These are phyloP conservation scores for Caiman crocodilus DNA, from an alignment of 2,797 vertebrate genomes.

Conservation along the genomic window DNA sequence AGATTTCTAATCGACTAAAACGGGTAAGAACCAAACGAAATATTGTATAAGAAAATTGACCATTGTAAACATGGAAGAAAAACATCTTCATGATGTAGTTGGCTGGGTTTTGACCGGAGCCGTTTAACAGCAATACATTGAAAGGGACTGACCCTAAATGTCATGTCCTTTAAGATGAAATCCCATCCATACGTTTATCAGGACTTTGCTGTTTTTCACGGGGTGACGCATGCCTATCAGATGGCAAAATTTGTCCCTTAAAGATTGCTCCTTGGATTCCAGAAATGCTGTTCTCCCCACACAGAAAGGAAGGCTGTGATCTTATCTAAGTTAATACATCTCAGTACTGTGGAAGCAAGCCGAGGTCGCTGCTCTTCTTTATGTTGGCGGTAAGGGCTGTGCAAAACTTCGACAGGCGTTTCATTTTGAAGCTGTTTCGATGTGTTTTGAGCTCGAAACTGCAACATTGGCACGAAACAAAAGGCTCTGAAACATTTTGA, in stretches of 20 bases:
- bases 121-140: fast-evolving
- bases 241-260: background rate
- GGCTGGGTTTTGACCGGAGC: background rate
- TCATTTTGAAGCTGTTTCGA: no score
- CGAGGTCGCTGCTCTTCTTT: background rate
- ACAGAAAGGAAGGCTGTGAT: fast-evolving
- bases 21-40: background rate
- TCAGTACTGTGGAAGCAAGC: background rate
- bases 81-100: background rate
- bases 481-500: no score
- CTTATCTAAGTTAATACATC: background rate
- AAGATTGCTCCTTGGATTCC: fast-evolving
- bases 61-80: background rate
- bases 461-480: no score
- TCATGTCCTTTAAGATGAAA: background rate
- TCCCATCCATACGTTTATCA: background rate
- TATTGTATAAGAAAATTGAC: background rate
- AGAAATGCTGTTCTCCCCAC: fast-evolving
- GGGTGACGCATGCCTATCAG: background rate
- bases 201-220: fast-evolving
- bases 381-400: background rate
- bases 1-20: no score
- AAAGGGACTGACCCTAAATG: background rate
- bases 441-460: no score
- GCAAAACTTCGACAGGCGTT: no score